Conservation (phyloP, 2,888 invertebrate genomes). For the Lasioglossum malachurum region DNA sequence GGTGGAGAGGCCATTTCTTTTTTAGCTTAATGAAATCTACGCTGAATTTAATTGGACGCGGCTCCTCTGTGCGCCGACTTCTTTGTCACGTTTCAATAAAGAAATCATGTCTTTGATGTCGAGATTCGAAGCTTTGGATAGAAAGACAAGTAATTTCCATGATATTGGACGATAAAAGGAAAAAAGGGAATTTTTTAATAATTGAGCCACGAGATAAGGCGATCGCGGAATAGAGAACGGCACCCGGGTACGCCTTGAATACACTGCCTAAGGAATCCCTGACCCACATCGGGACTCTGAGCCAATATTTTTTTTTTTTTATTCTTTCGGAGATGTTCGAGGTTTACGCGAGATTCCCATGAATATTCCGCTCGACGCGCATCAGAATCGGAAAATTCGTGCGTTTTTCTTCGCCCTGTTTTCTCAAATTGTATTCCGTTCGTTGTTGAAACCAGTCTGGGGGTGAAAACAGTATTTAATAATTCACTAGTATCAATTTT, state of each 20-base stretch:
- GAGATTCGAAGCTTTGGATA: constrained; percentile 61
- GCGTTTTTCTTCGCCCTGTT: neutral
- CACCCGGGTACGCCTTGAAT: constrained; percentile 72
- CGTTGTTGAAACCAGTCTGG: neutral
- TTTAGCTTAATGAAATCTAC: constrained; percentile 50
- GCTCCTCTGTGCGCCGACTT: constrained; percentile 33
- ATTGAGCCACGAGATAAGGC: constrained; percentile 64
- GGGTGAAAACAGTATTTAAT: neutral
- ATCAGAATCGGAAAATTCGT: constrained; percentile 3
- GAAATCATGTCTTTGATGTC: constrained; percentile 72
- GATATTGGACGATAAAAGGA: constrained; percentile 67
- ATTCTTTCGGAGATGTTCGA: constrained; percentile 57
- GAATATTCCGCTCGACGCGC: constrained; percentile 52
- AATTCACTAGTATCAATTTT: neutral
- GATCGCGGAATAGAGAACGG: constrained; percentile 61
- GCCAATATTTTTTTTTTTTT: constrained; percentile 72
- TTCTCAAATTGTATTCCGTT: neutral
- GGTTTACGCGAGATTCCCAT: constrained; percentile 58
- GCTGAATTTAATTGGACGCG: constrained; percentile 57
- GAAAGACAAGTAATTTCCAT: constrained; percentile 74
- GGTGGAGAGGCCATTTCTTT: constrained; percentile 26
- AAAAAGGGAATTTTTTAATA: constrained; percentile 79
- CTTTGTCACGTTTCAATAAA: constrained; percentile 58
- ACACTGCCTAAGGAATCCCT: constrained; percentile 72
- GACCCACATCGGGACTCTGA: constrained; percentile 71